A percentile compares a stretch with the other conserved stretches of the same genome.
Conservation (phyloP, 1,140 invertebrate genomes). For the Anagrus nilaparvatae region DNA sequence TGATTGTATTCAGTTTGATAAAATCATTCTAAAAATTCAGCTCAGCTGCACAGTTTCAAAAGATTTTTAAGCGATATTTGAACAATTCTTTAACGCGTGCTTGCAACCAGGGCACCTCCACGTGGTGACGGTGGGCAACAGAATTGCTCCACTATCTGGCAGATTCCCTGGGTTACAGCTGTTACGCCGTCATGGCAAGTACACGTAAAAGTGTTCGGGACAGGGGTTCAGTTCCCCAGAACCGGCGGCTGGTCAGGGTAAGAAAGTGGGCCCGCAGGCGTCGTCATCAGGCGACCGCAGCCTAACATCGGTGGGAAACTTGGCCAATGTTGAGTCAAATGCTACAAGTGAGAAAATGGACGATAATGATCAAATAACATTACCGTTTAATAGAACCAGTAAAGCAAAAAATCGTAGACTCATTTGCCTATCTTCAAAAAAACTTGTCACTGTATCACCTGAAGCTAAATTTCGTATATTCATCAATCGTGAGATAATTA, state of each 20-base stretch:
- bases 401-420: conserved; percentile 4
- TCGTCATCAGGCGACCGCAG: no score
- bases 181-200: background rate
- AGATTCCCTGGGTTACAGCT: background rate
- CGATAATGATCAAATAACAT: background rate
- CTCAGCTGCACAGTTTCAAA: no score
- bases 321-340: background rate
- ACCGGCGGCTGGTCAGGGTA: background rate
- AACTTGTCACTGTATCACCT: conserved; percentile 1
- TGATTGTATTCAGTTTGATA: no score
- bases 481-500: background rate
- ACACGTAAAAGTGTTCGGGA: background rate
- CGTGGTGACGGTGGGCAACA: no score
- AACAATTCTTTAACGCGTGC: no score
- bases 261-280: background rate
- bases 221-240: no score
- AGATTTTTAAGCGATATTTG: no score
- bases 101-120: no score
- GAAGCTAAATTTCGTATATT: conserved; percentile 4
- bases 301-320: background rate
- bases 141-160: background rate
- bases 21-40: no score
- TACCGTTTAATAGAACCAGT: background rate
- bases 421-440: background rate
- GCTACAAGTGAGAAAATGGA: background rate